Evolutionary conservation across 1,140 invertebrate genomes (phyloP).

Genomic region (Pachypeltis micranthus): DNA sequence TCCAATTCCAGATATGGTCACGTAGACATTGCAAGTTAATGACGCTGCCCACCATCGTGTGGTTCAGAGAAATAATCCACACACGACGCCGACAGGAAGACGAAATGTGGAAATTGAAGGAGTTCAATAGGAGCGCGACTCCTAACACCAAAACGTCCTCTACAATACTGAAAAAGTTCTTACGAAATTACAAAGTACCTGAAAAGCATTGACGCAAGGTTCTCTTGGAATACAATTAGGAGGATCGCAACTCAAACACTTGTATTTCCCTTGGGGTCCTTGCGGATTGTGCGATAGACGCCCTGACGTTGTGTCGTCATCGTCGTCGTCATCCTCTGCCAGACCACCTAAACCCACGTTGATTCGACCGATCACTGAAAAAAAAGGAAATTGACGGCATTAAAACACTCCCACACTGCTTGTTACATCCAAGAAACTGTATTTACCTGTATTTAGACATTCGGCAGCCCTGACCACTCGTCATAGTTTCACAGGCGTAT

Average conservation of each 20-base stretch:
- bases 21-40: no score
- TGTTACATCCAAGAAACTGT: not conserved
- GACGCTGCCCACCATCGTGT: no score
- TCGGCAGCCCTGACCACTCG: not conserved
- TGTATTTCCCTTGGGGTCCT: conserved; percentile 21
- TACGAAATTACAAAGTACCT: conserved; percentile 25
- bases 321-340: not conserved
- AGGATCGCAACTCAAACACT: conserved; percentile 31
- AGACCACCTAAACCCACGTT: not conserved
- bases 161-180: no score
- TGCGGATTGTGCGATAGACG: not conserved
- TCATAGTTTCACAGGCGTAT: not conserved
- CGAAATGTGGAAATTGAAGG: no score
- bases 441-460: not conserved
- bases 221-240: conserved; percentile 28
- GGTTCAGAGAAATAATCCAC: no score
- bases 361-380: not conserved
- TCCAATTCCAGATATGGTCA: no score
- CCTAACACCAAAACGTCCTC: no score
- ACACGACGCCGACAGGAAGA: no score
- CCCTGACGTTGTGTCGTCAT: not conserved
- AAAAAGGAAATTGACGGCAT: not conserved
- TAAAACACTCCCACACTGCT: not conserved
- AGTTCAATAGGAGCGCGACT: no score
- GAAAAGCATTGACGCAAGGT: conserved; percentile 29